Evolutionary conservation across 2,888 invertebrate genomes (phyloP).

Genomic region (Acronicta alni): DNA sequence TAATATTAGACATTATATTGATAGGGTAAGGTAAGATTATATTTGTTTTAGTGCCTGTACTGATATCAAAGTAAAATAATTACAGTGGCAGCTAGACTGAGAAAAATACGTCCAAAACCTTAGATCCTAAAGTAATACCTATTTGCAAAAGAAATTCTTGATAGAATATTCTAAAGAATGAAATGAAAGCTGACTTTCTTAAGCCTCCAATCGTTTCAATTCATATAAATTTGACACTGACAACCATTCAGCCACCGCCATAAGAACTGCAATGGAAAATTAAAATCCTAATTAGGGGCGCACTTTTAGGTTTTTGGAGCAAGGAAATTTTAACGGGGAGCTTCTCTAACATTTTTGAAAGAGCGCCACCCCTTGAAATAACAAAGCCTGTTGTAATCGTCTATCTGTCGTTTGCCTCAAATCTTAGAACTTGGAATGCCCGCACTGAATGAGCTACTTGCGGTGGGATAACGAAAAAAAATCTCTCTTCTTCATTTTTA

Average conservation of each 20-base stretch:
- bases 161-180: too few relatives aligned
- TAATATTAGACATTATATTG: too few relatives aligned
- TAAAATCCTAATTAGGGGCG: constrained; percentile 48
- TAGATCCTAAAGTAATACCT: neutral
- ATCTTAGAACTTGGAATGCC: constrained; percentile 46
- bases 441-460: constrained; percentile 47
- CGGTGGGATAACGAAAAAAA: constrained; percentile 50
- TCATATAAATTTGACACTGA: constrained; percentile 9
- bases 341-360: constrained; percentile 42
- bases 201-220: neutral
- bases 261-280: constrained; percentile 32
- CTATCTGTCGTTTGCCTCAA: constrained; percentile 51
- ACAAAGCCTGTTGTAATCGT: constrained; percentile 62
- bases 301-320: constrained; percentile 47
- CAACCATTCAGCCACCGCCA: constrained; percentile 8
- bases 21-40: too few relatives aligned
- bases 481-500: constrained; percentile 49
- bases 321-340: constrained; percentile 45
- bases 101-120: too few relatives aligned
- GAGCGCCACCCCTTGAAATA: constrained; percentile 54
- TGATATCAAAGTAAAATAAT: too few relatives aligned
- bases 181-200: neutral
- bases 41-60: too few relatives aligned
- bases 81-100: too few relatives aligned
- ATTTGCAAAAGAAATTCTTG: too few relatives aligned